phyloP scores from a whole-genome alignment of 2,888 invertebrate genomes.

The Fissipunctia ypsillon region DNA sequence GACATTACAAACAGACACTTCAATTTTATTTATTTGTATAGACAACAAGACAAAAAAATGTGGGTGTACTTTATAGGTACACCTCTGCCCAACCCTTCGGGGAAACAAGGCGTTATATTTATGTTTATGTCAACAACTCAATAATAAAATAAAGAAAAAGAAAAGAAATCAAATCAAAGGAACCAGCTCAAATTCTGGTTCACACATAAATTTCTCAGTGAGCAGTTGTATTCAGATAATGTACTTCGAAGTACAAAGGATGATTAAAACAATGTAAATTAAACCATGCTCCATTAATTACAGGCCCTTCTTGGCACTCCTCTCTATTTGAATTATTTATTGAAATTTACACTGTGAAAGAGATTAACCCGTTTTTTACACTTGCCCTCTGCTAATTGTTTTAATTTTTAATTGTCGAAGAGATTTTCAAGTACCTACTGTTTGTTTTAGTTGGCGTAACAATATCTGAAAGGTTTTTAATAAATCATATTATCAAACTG shows the following conservation, averaged over 20 bases:
- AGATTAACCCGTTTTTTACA: slow-evolving; percentile 49
- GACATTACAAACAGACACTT: too few relatives aligned
- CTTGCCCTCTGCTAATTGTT: slow-evolving; percentile 30
- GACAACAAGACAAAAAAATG: too few relatives aligned
- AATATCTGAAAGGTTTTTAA: slow-evolving; percentile 6
- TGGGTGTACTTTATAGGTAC: too few relatives aligned
- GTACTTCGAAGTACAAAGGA: slow-evolving; percentile 50
- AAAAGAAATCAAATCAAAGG: slow-evolving; percentile 22
- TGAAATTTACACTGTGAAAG: slow-evolving; percentile 32
- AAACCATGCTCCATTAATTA: slow-evolving; percentile 50
- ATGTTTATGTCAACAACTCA: too few relatives aligned
- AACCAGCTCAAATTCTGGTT: slow-evolving; percentile 11
- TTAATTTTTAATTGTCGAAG: slow-evolving; percentile 3
- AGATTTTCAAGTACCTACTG: not conserved
- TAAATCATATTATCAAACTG: not conserved
- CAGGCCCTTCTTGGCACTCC: slow-evolving; percentile 30
- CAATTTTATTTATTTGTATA: too few relatives aligned
- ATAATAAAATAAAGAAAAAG: not conserved
- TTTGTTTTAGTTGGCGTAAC: not conserved
- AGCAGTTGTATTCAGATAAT: slow-evolving; percentile 44
- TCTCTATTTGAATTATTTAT: slow-evolving; percentile 59
- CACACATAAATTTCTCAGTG: slow-evolving; percentile 47
- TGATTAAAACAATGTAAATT: slow-evolving; percentile 61
- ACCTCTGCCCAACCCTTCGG: too few relatives aligned
- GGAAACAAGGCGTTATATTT: too few relatives aligned